Percentiles rank a stretch among this genome's conserved stretches.
phyloP scores from a whole-genome alignment of 2,797 vertebrate genomes.

The Phoebastria nigripes region DNA sequence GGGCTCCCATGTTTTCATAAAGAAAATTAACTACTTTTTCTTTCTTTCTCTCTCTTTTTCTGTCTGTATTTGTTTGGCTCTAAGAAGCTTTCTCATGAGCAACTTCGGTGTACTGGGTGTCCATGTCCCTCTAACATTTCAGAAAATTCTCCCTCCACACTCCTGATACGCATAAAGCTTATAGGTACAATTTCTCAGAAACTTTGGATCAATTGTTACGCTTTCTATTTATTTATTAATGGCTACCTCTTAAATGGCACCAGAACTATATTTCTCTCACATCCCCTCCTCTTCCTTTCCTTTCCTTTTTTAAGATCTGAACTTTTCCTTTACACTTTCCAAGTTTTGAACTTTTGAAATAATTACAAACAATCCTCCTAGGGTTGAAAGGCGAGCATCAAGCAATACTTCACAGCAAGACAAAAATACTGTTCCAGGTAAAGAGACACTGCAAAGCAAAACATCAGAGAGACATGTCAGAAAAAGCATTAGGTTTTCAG shows the following conservation, averaged over 20 bases:
- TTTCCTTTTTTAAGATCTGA: neutral
- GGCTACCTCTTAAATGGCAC: neutral
- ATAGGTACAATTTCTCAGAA: neutral
- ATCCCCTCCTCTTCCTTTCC: neutral
- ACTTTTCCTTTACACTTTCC: neutral
- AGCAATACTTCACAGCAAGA: neutral
- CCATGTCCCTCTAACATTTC: neutral
- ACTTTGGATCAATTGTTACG: neutral
- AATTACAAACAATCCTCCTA: neutral
- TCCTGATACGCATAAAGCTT: neutral
- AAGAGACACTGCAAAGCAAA: neutral
- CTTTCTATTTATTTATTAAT: neutral
- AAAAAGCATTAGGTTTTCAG: neutral
- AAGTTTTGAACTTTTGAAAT: neutral
- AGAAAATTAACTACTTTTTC: neutral
- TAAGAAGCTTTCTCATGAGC: neutral
- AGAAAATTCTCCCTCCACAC: neutral
- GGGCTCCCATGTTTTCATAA: neutral
- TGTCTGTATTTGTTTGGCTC: neutral
- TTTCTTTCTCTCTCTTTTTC: rapidly evolving
- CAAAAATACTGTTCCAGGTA: neutral
- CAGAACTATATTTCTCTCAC: neutral
- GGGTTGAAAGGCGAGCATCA: neutral
- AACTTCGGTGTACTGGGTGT: neutral
- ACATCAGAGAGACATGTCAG: neutral